phyloP scores from a whole-genome alignment of 2,797 vertebrate genomes.

The Dipus sagitta region DNA sequence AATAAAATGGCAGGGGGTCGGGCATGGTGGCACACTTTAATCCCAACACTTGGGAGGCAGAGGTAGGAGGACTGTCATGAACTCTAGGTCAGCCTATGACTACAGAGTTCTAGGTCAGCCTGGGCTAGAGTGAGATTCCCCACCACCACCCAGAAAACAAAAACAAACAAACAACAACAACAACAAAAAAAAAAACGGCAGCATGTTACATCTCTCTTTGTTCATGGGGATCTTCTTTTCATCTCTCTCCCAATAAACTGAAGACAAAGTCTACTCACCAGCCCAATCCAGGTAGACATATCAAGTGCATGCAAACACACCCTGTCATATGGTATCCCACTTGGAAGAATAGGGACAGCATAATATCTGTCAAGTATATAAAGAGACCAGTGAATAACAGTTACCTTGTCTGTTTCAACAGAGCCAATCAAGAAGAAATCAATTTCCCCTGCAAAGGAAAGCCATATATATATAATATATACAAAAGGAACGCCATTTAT shows the following conservation, averaged over 20 bases:
- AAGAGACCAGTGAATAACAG: neutral
- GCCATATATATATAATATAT: neutral
- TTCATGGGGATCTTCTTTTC: neutral
- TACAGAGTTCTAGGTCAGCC: too few relatives aligned
- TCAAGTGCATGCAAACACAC: neutral
- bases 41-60: too few relatives aligned
- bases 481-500: too few relatives aligned
- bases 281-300: neutral
- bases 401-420: neutral
- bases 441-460: neutral
- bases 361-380: neutral
- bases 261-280: neutral
- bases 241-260: neutral
- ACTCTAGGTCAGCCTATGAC: too few relatives aligned
- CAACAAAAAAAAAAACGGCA: too few relatives aligned
- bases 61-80: too few relatives aligned
- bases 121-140: too few relatives aligned
- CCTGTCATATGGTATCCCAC: neutral
- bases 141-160: too few relatives aligned
- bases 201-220: neutral
- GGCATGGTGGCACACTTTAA: too few relatives aligned
- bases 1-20: too few relatives aligned
- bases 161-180: too few relatives aligned
- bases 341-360: constrained; percentile 2
- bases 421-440: constrained; percentile 3